These are phyloP conservation scores for Caenorhabditis panamensis DNA, from an alignment of 2,888 invertebrate genomes.

Conservation along the genomic window DNA sequence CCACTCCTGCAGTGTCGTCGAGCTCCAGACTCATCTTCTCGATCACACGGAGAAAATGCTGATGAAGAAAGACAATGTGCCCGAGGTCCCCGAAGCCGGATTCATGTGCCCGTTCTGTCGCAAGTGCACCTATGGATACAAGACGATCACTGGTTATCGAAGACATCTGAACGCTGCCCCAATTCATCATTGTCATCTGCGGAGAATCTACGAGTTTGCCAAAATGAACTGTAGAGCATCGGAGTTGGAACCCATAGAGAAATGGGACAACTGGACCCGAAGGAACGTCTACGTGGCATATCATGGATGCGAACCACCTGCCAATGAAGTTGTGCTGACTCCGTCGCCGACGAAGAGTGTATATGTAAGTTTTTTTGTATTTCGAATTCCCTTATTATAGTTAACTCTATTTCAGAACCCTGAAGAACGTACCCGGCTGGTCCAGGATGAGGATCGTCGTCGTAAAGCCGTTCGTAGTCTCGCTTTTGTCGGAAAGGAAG, in stretches of 20 bases:
- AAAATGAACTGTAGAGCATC: conserved; percentile 66
- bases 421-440: conserved; percentile 35
- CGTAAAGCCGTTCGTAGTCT: conserved; percentile 42
- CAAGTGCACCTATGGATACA: conserved; percentile 73
- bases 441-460: conserved; percentile 24
- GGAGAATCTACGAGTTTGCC: conserved; percentile 67
- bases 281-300: conserved; percentile 69
- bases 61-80: conserved; percentile 38
- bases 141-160: conserved; percentile 69
- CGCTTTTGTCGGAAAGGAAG: conserved; percentile 52
- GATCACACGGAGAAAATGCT: conserved; percentile 58
- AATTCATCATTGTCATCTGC: conserved; percentile 67
- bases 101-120: conserved; percentile 75
- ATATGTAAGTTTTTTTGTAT: neutral
- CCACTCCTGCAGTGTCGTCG: conserved; percentile 64
- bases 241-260: conserved; percentile 60
- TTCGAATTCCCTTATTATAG: neutral
- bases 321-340: conserved; percentile 52
- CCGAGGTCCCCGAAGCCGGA: conserved; percentile 53
- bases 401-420: conserved; percentile 18
- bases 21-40: conserved; percentile 59
- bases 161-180: conserved; percentile 67
- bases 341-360: conserved; percentile 53
- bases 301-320: conserved; percentile 68
- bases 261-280: conserved; percentile 69